Percentiles rank a stretch among this genome's conserved stretches.
phyloP scores from a whole-genome alignment of 2,888 invertebrate species.

The Aphidoletes aphidimyza region DNA sequence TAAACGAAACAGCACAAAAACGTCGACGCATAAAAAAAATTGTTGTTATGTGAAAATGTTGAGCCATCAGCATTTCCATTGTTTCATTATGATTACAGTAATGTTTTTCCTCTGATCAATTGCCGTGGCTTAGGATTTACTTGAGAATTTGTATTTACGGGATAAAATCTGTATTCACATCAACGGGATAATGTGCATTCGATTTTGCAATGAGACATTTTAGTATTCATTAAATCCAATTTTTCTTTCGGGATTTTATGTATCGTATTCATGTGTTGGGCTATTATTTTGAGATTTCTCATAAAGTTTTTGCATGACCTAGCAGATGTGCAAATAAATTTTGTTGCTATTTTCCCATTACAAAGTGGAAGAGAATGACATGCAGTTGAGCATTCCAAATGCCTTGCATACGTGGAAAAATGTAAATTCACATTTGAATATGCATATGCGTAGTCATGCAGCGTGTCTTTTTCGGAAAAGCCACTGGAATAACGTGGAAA shows the following conservation, averaged over 20 bases:
- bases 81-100: conserved; percentile 18
- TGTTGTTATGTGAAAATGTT: background rate
- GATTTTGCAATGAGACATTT: background rate
- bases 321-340: background rate
- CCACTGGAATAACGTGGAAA: too few species aligned
- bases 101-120: conserved; percentile 18
- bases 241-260: background rate
- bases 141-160: background rate
- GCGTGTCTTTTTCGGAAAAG: background rate
- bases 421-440: conserved; percentile 3
- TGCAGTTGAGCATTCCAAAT: background rate
- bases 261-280: background rate
- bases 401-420: background rate
- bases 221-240: background rate
- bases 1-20: background rate
- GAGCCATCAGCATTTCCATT: background rate
- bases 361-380: too few species aligned
- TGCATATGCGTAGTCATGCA: background rate
- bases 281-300: conserved; percentile 16
- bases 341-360: background rate
- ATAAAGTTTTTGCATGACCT: background rate
- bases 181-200: background rate
- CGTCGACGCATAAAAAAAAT: background rate
- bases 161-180: background rate
- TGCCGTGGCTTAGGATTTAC: background rate